Base-by-base conservation (phyloP, 2,797 vertebrate genomes). In the Acrossocheilus wenchowensis region DNA sequence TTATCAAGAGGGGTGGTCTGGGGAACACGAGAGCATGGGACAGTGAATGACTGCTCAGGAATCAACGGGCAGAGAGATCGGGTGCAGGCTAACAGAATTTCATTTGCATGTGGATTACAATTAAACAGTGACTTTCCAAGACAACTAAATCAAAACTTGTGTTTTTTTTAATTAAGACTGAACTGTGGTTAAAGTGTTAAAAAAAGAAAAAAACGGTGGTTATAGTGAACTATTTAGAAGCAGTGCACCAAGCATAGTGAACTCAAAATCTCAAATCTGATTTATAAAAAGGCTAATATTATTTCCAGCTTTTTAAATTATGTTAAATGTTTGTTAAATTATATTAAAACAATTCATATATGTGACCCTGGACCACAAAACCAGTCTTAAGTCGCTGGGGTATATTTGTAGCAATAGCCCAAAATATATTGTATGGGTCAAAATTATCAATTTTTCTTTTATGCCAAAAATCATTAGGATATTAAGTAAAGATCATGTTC, bases 1-100 rank as follows among this genome's bases (percentile, higher is more conserved):
- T 99, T 99, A 97, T 99, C 98, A 97, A 99, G 97, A 97, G 98
- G 94, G 95, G 97, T 98, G 97, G 96, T 98, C 97, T 99, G 96
- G n/a, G 39, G 50, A 83, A 54, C 23, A 79, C 12, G 14, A 78
- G 11, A 48, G 62, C 78, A 72, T 21, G 26, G 21, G 39, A 64
- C 17, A 71, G 50, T 72, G 23, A 78, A 60, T 15, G 26, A 26
- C 21, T 21, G 26, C n/a, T 12, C 5, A 21, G 73, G 52, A 21
- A 14, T 26, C 39, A 68, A n/a, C 0, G 0, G 17, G 26, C 19
- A 68, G 26, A 30, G 0, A 30, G 62, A 54, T 52, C 1, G 26
- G 39, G 66, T 39, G 41, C n/a, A 11, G 41, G 34, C 4, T 21
- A 36, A 54, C 50, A 39, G 6, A 21, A 1, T n/a, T 57, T 57